These are phyloP conservation scores for Melanaphis sacchari DNA, from an alignment of 1,140 invertebrate species.

Conservation along the genomic window DNA sequence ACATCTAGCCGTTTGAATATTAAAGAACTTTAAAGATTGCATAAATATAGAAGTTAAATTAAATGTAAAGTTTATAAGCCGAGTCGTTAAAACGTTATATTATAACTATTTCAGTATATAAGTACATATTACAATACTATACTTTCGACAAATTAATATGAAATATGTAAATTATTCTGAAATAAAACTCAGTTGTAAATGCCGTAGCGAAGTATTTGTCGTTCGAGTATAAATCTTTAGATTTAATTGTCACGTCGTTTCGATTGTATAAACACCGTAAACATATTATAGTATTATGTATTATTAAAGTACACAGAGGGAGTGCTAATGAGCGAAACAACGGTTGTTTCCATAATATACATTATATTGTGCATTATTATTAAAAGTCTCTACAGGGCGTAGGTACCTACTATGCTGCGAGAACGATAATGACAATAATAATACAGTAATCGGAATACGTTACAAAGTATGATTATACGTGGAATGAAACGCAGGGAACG, in stretches of 20 bases:
- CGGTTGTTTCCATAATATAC: background rate
- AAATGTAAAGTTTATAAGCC: background rate
- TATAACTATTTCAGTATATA: background rate
- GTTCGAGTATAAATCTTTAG: background rate
- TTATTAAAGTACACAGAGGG: background rate
- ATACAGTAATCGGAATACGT: background rate
- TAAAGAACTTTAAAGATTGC: background rate
- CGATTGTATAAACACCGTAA: background rate
- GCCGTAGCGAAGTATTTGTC: background rate
- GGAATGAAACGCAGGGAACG: background rate
- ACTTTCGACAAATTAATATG: background rate
- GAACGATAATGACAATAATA: background rate
- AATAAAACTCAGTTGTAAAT: background rate
- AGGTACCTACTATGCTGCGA: too few species aligned
- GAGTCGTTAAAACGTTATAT: background rate
- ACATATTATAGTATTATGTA: background rate
- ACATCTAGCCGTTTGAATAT: background rate
- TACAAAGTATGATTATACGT: background rate
- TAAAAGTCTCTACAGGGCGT: background rate
- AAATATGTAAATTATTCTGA: background rate
- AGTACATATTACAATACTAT: background rate
- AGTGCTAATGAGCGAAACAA: background rate
- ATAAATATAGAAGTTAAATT: conserved; percentile 4
- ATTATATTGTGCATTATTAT: background rate
- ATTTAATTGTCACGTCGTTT: background rate